Percentiles rank a stretch among this genome's conserved stretches.
Conservation (phyloP, 2,888 invertebrate genomes). For the Tenthredo amoena region DNA sequence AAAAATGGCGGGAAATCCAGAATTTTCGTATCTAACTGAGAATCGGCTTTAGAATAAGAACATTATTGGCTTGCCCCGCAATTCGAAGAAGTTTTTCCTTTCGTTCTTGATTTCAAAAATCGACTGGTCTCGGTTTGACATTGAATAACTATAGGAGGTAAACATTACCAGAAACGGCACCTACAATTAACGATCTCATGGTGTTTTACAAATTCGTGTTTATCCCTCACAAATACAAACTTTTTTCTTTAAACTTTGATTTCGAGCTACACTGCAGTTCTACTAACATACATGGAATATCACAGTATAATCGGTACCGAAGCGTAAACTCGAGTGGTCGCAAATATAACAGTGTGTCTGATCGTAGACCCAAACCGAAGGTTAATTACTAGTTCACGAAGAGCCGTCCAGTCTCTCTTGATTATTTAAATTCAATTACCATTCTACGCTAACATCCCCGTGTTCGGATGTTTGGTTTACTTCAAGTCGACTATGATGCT, state of each 20-base stretch:
- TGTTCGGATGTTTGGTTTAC: constrained; percentile 19
- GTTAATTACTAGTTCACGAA: constrained; percentile 36
- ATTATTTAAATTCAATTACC: constrained; percentile 32
- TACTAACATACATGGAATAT: background rate
- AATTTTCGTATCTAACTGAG: too few species aligned
- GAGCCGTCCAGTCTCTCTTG: constrained; percentile 4
- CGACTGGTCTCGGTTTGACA: background rate
- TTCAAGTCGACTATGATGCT: background rate
- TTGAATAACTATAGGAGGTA: too few species aligned
- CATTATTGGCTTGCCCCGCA: background rate
- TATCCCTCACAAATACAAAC: background rate
- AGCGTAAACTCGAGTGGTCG: background rate
- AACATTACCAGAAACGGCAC: background rate
- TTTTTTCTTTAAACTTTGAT: background rate
- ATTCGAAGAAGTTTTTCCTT: background rate
- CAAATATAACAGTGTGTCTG: background rate
- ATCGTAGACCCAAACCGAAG: background rate
- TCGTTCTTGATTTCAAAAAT: background rate
- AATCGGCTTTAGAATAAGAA: too few species aligned
- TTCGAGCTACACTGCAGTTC: background rate
- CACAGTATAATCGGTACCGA: background rate
- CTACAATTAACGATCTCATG: background rate
- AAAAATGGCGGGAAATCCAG: too few species aligned
- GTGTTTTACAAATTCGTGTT: background rate
- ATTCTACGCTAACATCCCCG: background rate